Evolutionary conservation across 1,140 invertebrate species (phyloP).

Genomic region (Euura saliciscinereae): DNA sequence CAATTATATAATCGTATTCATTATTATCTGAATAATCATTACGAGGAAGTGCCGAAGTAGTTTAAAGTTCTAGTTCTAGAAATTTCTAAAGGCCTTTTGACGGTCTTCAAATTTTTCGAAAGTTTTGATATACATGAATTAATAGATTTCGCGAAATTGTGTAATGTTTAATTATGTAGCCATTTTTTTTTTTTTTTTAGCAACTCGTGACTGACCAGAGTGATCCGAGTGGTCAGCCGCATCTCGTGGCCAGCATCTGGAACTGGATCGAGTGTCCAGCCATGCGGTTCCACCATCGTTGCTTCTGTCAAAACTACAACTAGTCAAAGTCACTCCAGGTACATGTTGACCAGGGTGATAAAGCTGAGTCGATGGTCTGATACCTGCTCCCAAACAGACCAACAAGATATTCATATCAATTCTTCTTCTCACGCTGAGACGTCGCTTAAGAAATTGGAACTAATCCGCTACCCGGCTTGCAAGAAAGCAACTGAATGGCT

Average conservation of each 20-base stretch:
- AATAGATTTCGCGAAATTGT: no score
- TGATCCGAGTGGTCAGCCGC: slow-evolving; percentile 56
- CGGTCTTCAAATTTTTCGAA: no score
- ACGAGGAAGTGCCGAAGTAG: no score
- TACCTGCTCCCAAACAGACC: slow-evolving; percentile 31
- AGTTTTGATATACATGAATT: no score
- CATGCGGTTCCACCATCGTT: slow-evolving; percentile 45
- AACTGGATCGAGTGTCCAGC: slow-evolving; percentile 45
- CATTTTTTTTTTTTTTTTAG: no score
- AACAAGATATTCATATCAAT: background rate
- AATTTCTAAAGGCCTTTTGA: no score
- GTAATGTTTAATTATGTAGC: no score
- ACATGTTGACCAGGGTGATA: slow-evolving; percentile 53
- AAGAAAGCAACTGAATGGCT: slow-evolving; percentile 70
- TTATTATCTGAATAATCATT: background rate
- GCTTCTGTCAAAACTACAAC: slow-evolving; percentile 51
- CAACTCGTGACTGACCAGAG: slow-evolving; percentile 32
- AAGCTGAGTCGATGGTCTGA: slow-evolving; percentile 51
- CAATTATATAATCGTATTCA: background rate
- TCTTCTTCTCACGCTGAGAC: background rate
- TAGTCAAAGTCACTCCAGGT: slow-evolving; percentile 55
- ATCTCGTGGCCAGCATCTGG: slow-evolving; percentile 52
- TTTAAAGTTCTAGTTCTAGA: no score
- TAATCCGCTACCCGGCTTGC: slow-evolving; percentile 55
- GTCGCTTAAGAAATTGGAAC: slow-evolving; percentile 10